Base-by-base conservation (phyloP, 2,888 invertebrate species). In the Dichetophora obliterata region DNA sequence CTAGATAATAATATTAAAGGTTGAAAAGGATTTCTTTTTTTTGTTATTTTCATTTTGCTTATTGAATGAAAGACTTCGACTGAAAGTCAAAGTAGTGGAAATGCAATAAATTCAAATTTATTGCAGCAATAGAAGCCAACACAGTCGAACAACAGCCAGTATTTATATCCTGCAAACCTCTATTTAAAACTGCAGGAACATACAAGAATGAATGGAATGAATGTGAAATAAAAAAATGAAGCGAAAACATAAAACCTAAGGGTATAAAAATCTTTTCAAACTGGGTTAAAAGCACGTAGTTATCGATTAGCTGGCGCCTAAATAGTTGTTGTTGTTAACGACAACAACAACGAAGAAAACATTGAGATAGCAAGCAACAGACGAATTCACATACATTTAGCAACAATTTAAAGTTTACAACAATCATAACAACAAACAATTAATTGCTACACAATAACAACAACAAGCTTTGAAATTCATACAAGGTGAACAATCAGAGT, bases 211-310 rank as follows among this genome's bases (percentile, higher is more conserved):
- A 11, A 11, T 43, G 43, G 43, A 43, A 14, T 43, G 43, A 43
- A 43, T 43, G 43, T 43, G 43, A 14, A 43, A 43, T 43, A 43
- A 43, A 43, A 43, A 43, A 43, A 3, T 43, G 5, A 43, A 43
- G 43, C 43, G 3, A 43, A 43, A 43, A 43, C 11, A 43, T 2
- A 2, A 43, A 11, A 14, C 11, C 43, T 3, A 43, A 43, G 57
- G 24, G 24, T 11, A 27, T 59, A 22, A 22, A 66, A 37, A 65
- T 34, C 16, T 9, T 43, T 66, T 34, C 11, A 66, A 66, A 66
- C 37, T 66, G 66, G 66, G 66, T 66, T 37, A 37, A 66, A 66
- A 66, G 43, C 66, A 66, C 66, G 34, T 34, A 37, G 22, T n/a
- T n/a, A n/a, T n/a, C 43, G 37, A 66, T 66, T 34, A 43, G 19